Evolutionary conservation across 2,797 vertebrate species (phyloP).

Genomic region (Crocidura indochinensis): DNA sequence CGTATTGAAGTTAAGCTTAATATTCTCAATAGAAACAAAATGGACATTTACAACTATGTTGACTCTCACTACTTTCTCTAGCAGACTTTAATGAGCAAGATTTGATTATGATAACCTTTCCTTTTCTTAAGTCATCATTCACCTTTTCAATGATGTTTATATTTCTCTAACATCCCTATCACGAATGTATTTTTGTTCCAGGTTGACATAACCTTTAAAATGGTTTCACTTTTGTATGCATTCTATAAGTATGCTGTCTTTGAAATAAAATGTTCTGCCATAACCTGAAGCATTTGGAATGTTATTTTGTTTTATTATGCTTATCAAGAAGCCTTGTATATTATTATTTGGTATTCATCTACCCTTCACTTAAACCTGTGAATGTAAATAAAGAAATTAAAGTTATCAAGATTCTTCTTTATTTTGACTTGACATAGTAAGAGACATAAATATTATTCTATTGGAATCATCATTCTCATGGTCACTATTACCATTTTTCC

Average conservation of each 20-base stretch:
- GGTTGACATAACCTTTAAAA: constrained; percentile 75
- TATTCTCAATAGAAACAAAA: background rate
- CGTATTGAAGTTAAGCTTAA: background rate
- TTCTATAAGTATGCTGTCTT: constrained; percentile 41
- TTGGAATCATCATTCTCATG: background rate
- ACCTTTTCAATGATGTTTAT: constrained; percentile 76
- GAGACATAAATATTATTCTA: background rate
- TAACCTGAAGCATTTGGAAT: background rate
- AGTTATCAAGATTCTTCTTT: background rate
- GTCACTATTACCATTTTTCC: background rate
- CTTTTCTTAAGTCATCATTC: constrained; percentile 55
- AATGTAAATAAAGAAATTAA: background rate
- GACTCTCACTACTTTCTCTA: background rate
- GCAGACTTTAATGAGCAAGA: constrained; percentile 46
- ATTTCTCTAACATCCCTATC: constrained; percentile 54
- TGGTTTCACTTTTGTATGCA: constrained; percentile 10
- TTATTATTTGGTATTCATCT: background rate
- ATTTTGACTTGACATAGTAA: background rate
- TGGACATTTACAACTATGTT: background rate
- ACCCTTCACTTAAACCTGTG: background rate
- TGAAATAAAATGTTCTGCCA: constrained; percentile 64
- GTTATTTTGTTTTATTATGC: background rate
- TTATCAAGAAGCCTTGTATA: background rate
- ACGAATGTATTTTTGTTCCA: constrained; percentile 61
- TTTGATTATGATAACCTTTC: constrained; percentile 72